Evolutionary conservation across 2,797 vertebrate species (phyloP).

Genomic region (Alca torda): DNA sequence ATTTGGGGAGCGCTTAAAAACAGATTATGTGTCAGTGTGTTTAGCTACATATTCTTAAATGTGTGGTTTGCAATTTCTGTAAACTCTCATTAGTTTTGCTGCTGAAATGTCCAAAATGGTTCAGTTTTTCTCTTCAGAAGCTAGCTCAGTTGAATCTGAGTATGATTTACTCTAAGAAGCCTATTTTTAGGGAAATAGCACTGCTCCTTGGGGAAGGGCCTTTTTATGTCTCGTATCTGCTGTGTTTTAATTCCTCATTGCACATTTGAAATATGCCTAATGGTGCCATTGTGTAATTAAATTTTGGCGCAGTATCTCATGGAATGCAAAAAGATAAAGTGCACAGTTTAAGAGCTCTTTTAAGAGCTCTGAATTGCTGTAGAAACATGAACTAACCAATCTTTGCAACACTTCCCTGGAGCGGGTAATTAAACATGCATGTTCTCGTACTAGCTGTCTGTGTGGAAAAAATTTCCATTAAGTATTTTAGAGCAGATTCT

Average conservation of each 20-base stretch:
- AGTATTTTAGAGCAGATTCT: background rate
- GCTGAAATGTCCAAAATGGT: background rate
- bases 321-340: background rate
- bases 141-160: background rate
- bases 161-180: background rate
- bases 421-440: background rate
- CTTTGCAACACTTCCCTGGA: background rate
- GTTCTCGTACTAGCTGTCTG: background rate
- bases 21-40: background rate
- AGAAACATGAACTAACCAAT: background rate
- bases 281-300: constrained; percentile 8
- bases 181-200: background rate
- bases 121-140: background rate
- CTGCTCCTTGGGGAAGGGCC: background rate
- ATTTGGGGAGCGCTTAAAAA: background rate
- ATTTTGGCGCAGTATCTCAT: background rate
- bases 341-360: background rate
- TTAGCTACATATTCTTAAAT: background rate
- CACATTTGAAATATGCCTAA: background rate
- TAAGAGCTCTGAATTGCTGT: background rate
- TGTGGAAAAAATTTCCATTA: background rate
- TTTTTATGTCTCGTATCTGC: background rate
- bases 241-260: background rate
- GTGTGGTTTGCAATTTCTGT: background rate
- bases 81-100: background rate